These are phyloP conservation scores for Marcusenius ussheri DNA, from an alignment of 2,113 vertebrate genomes.

Conservation along the genomic window DNA sequence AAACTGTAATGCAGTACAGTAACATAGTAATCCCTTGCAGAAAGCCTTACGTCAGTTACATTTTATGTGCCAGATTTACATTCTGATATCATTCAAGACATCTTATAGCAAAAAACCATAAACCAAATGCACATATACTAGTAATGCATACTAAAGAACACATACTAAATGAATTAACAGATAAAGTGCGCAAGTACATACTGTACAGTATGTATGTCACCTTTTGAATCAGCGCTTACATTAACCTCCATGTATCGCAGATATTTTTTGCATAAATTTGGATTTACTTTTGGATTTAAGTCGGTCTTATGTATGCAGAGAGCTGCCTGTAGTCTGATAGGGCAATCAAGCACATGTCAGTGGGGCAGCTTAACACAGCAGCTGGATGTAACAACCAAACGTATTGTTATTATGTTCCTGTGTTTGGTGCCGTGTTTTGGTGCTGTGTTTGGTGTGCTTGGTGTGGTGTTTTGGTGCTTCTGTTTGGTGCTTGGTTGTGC, in stretches of 20 bases:
- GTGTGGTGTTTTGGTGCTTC: too few species aligned
- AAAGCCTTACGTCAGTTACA: neutral
- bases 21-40: neutral
- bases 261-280: neutral
- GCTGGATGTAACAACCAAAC: neutral
- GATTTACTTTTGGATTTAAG: neutral
- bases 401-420: neutral
- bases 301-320: neutral
- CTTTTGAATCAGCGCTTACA: neutral
- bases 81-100: neutral
- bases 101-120: neutral
- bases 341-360: neutral
- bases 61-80: neutral
- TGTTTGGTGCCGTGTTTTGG: neutral
- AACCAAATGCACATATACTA: neutral
- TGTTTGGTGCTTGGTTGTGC: neutral
- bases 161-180: neutral
- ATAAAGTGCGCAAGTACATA: neutral
- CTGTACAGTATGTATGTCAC: neutral
- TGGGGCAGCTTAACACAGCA: neutral
- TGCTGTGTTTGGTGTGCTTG: too few species aligned
- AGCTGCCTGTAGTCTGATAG: neutral
- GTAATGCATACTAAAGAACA: neutral
- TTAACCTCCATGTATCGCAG: neutral
- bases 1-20: too few species aligned